These are phyloP conservation scores for Dipus sagitta DNA, from an alignment of 2,797 vertebrate genomes.

Conservation along the genomic window DNA sequence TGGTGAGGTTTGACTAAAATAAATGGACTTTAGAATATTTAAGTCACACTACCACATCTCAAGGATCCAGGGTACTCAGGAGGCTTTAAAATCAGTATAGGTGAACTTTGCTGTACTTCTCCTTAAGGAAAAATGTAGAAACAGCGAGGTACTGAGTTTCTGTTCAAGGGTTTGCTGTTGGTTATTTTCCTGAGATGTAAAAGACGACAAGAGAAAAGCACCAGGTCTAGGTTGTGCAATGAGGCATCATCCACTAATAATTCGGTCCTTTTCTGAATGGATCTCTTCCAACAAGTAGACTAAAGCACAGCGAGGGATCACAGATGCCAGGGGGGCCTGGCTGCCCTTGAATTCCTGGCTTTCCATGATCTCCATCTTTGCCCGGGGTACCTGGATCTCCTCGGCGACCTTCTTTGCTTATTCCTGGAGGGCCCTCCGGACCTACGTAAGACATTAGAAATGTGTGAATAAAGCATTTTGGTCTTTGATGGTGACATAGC, in stretches of 20 bases:
- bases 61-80: constrained; percentile 57
- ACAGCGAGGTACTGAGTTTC: constrained; percentile 91
- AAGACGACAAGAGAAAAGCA: constrained; percentile 87
- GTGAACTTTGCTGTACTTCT: constrained; percentile 75
- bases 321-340: constrained; percentile 95
- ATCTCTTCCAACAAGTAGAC: constrained; percentile 93
- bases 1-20: constrained; percentile 73
- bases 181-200: constrained; percentile 96
- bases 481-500: background rate
- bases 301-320: constrained; percentile 95
- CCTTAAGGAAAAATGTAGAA: constrained; percentile 71
- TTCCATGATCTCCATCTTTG: constrained; percentile 92
- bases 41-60: constrained; percentile 66
- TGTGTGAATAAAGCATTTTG: background rate
- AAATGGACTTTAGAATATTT: constrained; percentile 74
- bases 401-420: constrained; percentile 92
- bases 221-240: constrained; percentile 81
- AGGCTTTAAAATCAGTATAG: constrained; percentile 71
- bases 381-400: constrained; percentile 94
- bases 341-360: constrained; percentile 92
- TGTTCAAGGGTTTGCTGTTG: constrained; percentile 87
- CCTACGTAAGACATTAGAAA: constrained; percentile 87
- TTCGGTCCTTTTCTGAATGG: constrained; percentile 97
- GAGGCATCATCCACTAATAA: constrained; percentile 90
- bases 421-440: constrained; percentile 93